A percentile compares a stretch with the other conserved stretches of the same genome.
phyloP scores from a whole-genome alignment of 2,888 invertebrate species.

The Rhamphomyia laevipes region DNA sequence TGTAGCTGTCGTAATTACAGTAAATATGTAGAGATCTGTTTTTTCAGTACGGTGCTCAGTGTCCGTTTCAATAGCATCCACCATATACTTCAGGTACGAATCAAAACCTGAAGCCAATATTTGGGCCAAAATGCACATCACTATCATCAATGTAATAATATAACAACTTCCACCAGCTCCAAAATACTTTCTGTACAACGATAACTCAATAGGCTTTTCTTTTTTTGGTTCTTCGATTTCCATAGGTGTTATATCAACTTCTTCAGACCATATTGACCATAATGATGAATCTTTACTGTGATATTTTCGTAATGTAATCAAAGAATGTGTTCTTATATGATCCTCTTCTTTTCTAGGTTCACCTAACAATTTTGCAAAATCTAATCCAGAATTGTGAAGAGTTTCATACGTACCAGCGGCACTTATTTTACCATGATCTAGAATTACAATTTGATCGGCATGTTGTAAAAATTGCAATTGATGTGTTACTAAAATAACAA shows the following conservation, averaged over 20 bases:
- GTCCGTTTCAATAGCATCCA: constrained; percentile 17
- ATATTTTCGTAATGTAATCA: constrained; percentile 26
- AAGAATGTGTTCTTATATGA: constrained; percentile 25
- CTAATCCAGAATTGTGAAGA: constrained; percentile 57
- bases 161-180: constrained; percentile 56
- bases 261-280: constrained; percentile 42
- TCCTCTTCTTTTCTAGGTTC: constrained; percentile 39
- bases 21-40: constrained; percentile 40
- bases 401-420: constrained; percentile 59
- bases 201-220: constrained; percentile 48
- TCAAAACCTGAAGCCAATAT: constrained; percentile 60
- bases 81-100: constrained; percentile 55
- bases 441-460: constrained; percentile 44
- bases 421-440: constrained; percentile 34
- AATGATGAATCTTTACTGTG: constrained; percentile 37
- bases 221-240: constrained; percentile 46
- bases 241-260: constrained; percentile 31
- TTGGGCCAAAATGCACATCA: constrained; percentile 56
- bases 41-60: no score
- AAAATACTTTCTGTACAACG: constrained; percentile 56
- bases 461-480: constrained; percentile 67
- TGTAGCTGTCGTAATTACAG: constrained; percentile 37
- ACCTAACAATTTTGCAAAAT: constrained; percentile 62
- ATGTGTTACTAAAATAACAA: constrained; percentile 69
- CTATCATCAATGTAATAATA: constrained; percentile 45